These are phyloP conservation scores for Metallyticus violacea DNA, from an alignment of 2,888 invertebrate genomes.

Conservation along the genomic window DNA sequence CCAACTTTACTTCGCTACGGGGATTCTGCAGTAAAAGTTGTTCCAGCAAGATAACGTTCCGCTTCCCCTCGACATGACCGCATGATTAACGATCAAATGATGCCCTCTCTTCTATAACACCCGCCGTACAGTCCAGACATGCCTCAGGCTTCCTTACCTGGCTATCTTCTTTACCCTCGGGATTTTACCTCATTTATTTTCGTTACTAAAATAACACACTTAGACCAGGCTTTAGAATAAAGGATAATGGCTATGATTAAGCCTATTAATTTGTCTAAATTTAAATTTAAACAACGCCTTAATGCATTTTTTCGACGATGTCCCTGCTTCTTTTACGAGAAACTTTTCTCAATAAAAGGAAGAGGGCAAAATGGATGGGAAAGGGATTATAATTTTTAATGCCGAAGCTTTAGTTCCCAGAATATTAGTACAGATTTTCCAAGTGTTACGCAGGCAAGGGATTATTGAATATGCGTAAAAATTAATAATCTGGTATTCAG, in stretches of 20 bases:
- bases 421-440: too few relatives aligned
- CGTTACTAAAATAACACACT: not conserved
- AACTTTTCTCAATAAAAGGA: not conserved
- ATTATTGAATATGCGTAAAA: too few relatives aligned
- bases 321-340: not conserved
- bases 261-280: not conserved
- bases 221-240: not conserved
- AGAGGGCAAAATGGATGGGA: not conserved
- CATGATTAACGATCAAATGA: constrained; percentile 17
- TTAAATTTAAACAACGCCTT: not conserved
- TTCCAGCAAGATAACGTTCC: not conserved
- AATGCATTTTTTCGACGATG: not conserved
- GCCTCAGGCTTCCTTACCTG: not conserved
- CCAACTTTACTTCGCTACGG: not conserved
- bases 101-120: not conserved
- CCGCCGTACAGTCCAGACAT: not conserved
- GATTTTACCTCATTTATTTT: not conserved
- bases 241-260: not conserved
- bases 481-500: too few relatives aligned
- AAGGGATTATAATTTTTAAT: not conserved
- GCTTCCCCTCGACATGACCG: not conserved
- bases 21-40: not conserved
- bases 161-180: not conserved
- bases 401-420: too few relatives aligned
- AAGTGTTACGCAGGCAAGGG: too few relatives aligned